phyloP scores from a whole-genome alignment of 37 sponge, comb jelly and placozoan species.

The Ianthella basta region DNA sequence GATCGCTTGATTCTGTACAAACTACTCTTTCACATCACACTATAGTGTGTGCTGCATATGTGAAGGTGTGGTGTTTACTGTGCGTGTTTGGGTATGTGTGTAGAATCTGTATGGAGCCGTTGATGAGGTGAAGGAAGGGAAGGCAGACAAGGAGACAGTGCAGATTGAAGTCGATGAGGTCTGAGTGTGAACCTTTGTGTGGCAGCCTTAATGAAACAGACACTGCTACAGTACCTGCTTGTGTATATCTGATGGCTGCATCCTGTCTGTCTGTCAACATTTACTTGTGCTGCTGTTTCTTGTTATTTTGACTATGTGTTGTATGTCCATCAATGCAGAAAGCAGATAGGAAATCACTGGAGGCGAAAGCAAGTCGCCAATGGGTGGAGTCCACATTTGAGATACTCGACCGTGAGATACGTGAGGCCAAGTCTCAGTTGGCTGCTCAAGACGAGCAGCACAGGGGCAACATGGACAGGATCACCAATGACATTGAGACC shows the following conservation, averaged over 20 bases:
- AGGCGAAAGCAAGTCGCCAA: slow-evolving; percentile 91
- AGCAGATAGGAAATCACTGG: slow-evolving; percentile 92
- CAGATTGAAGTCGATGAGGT: slow-evolving; percentile 82
- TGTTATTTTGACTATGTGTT: background rate
- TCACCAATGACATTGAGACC: slow-evolving; percentile 85
- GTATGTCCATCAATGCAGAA: slow-evolving; percentile 60
- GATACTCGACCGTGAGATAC: slow-evolving; percentile 84
- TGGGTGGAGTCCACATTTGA: slow-evolving; percentile 97
- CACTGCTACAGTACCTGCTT: background rate
- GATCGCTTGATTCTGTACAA: background rate
- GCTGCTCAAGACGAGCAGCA: slow-evolving; percentile 89
- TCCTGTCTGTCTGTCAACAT: too few species aligned
- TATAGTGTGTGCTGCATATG: slow-evolving; percentile 20
- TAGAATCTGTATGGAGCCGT: slow-evolving; percentile 79
- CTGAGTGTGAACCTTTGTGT: background rate
- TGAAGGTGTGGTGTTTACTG: background rate
- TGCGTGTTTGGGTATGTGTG: slow-evolving; percentile 20
- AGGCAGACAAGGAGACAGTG: slow-evolving; percentile 86
- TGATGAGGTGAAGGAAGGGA: slow-evolving; percentile 80
- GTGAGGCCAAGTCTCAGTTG: slow-evolving; percentile 73
- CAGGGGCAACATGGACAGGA: slow-evolving; percentile 71
- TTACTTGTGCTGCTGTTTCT: too few species aligned
- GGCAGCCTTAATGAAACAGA: too few species aligned
- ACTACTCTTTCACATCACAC: background rate
- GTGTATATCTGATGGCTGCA: slow-evolving; percentile 8